phyloP scores from a whole-genome alignment of 2,113 vertebrate species.

The Apeltes quadracus region DNA sequence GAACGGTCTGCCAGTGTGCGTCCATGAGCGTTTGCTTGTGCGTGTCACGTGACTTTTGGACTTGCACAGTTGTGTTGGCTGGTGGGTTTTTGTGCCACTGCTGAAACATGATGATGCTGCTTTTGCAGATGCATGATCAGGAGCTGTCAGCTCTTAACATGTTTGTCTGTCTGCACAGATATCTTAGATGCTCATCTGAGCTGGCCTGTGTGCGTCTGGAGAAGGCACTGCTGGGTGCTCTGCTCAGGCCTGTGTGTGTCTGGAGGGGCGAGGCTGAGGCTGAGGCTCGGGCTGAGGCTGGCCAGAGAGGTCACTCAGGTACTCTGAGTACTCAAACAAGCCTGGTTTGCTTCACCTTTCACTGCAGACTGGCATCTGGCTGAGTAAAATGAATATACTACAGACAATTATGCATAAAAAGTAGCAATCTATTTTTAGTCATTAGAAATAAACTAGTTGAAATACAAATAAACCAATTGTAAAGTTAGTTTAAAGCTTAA shows the following conservation, averaged over 20 bases:
- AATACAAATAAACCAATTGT: not conserved
- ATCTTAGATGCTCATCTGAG: conserved; percentile 67
- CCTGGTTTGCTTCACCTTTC: conserved; percentile 11
- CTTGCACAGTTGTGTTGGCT: conserved; percentile 30
- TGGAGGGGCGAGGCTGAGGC: conserved; percentile 38
- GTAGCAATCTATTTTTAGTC: not conserved
- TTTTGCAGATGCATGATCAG: conserved; percentile 65
- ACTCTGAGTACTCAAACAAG: conserved; percentile 24
- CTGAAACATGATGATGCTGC: conserved; percentile 47
- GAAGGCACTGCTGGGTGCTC: conserved; percentile 52
- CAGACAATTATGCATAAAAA: not conserved
- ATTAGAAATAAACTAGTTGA: not conserved
- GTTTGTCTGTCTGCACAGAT: conserved; percentile 61
- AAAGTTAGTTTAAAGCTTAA: not conserved
- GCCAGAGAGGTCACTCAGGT: conserved; percentile 61
- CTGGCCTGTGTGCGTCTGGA: conserved; percentile 56
- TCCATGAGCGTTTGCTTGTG: not conserved
- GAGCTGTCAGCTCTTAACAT: conserved; percentile 61
- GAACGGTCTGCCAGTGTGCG: conserved; percentile 35
- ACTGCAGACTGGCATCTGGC: conserved; percentile 11
- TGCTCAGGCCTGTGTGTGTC: conserved; percentile 47
- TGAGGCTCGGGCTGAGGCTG: conserved; percentile 50
- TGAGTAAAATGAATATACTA: not conserved
- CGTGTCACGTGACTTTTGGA: conserved; percentile 32
- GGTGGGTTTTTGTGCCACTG: conserved; percentile 45